Conservation (phyloP, 2,113 vertebrate genomes). For the Dicentrarchus labrax region DNA sequence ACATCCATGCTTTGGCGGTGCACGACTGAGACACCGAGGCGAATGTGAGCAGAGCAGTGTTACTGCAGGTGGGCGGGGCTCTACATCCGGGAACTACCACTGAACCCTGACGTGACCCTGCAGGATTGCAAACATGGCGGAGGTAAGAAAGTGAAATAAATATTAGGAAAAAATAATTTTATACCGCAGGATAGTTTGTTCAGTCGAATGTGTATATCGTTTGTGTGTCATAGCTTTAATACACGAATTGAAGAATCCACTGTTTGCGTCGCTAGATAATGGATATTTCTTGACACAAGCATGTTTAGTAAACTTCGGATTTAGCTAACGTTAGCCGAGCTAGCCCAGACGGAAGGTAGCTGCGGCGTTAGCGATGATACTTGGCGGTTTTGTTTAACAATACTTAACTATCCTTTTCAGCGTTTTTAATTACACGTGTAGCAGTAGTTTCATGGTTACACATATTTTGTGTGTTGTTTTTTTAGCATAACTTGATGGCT, state of each 20-base stretch:
- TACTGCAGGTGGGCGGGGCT: conserved; percentile 73
- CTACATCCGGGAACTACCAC: conserved; percentile 78
- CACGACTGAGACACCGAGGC: too few relatives aligned
- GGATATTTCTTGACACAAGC: conserved; percentile 28
- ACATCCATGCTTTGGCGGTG: background rate
- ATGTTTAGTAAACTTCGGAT: conserved; percentile 80
- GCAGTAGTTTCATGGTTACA: rapidly evolving
- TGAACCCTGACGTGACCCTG: conserved; percentile 82
- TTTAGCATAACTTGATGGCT: background rate
- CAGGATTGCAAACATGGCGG: conserved; percentile 86
- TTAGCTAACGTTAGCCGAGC: conserved; percentile 75
- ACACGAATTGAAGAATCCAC: background rate
- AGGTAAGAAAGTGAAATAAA: conserved; percentile 86
- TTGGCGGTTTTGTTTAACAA: conserved; percentile 61
- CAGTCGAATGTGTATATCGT: background rate
- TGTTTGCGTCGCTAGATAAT: background rate
- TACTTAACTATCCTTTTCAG: background rate
- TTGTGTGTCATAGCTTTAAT: background rate
- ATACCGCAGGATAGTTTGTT: background rate
- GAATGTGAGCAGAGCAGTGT: too few relatives aligned
- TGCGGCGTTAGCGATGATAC: conserved; percentile 58
- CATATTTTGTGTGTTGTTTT: background rate
- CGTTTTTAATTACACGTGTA: background rate
- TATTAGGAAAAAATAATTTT: conserved; percentile 69
- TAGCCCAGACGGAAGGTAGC: conserved; percentile 59